Evolutionary conservation across 2,797 vertebrate species (phyloP), one percentile per base, ranked within the genome.

Genomic region (Schizopygopsis pylzovi): DNA sequence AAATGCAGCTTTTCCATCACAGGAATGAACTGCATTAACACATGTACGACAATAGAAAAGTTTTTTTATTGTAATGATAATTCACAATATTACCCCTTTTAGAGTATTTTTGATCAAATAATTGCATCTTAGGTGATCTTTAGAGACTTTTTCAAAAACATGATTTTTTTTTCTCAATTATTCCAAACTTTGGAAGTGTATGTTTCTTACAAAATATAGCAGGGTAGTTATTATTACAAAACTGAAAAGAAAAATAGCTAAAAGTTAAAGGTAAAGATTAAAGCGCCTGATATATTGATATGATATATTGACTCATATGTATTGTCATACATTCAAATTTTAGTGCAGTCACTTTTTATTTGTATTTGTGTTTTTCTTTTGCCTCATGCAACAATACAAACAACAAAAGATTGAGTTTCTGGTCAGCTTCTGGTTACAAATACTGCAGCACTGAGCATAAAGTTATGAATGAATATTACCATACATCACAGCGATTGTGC

Each of bases 401-500:
- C 0, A 3, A 49, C 6, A 22, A 79, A 71, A 56, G n/a, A n/a
- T 25, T 37, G 45, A 84, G 43, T 52, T 84, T 68, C 49, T 78
- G 83, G 83, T 59, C 75, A 70, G 47, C 52, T 47, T 33, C 63
- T 65, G 28, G 28, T 79, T 59, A 12, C n/a, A 85, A 71, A 85
- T 59, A 59, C 45, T 43, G n/a, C 49, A 79, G 49, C 65, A 59
- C 67, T 47, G 52, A 70, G 83, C 7, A 79, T 68, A 22, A 33
- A 37, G 65, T 79, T 70, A 39, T 71, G 76, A 79, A 70, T 79
- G 65, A 61, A 47, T 71, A 85, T 85, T 61, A 72, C 12, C 76
- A 79, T 75, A 81, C 45, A 85, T 85, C 84, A 73, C 41, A 79
- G 52, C 22, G 43, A 73, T 80, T 75, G 78, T 81, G 70, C 70